These are phyloP conservation scores for Gopherus flavomarginatus DNA, from an alignment of 2,113 vertebrate species.

Conservation along the genomic window DNA sequence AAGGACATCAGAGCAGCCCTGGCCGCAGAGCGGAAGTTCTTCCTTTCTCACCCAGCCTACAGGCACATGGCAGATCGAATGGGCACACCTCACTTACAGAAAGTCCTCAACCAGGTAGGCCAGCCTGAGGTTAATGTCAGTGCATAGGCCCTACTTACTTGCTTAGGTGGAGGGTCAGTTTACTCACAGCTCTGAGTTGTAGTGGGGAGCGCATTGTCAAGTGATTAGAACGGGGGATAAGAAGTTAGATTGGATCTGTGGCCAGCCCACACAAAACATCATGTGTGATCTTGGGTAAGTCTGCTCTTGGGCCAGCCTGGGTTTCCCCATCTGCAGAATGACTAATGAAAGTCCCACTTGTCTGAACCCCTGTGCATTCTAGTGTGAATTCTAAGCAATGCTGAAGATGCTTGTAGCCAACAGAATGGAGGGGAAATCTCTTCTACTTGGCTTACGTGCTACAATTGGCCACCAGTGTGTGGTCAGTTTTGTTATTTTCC, in stretches of 20 bases:
- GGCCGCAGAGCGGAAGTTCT: conserved; percentile 95
- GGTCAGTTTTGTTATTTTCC: not conserved
- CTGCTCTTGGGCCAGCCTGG: not conserved
- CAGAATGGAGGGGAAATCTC: not conserved
- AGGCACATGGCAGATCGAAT: conserved; percentile 96
- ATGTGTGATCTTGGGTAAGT: not conserved
- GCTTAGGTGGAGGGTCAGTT: not conserved
- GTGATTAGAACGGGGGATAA: not conserved
- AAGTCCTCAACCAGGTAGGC: conserved; percentile 93
- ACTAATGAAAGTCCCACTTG: not conserved
- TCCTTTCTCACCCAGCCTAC: conserved; percentile 94
- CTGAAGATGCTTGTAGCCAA: not conserved
- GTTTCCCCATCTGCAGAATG: not conserved
- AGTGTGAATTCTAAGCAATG: not conserved
- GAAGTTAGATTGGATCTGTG: not conserved
- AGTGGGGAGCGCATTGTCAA: not conserved
- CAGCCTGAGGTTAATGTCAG: not conserved
- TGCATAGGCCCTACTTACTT: not conserved
- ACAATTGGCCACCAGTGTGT: not conserved
- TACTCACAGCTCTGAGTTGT: not conserved
- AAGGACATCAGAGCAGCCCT: conserved; percentile 93
- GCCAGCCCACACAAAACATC: not conserved
- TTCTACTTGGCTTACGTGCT: not conserved
- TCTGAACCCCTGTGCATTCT: not conserved
- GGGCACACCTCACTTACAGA: conserved; percentile 95